These are phyloP conservation scores for Galleria mellonella DNA, from an alignment of 1,140 invertebrate genomes.

Conservation along the genomic window DNA sequence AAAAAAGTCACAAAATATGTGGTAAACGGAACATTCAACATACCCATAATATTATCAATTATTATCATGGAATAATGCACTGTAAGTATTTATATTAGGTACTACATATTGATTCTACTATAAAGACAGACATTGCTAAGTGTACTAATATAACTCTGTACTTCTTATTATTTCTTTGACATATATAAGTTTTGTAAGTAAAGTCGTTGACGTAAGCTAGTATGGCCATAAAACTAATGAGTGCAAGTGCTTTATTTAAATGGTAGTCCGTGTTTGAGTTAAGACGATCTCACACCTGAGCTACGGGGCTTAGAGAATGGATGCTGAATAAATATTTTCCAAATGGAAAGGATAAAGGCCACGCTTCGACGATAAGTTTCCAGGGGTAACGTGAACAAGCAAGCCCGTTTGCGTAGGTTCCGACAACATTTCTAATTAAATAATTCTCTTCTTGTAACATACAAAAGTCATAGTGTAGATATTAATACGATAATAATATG, in stretches of 20 bases:
- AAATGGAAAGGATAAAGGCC: constrained; percentile 56
- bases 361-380: constrained; percentile 52
- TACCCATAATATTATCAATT: no score
- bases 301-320: constrained; percentile 54
- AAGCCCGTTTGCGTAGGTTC: constrained; percentile 39
- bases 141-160: no score
- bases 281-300: constrained; percentile 52
- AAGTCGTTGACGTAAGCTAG: not conserved
- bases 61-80: no score
- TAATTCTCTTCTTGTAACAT: constrained; percentile 8
- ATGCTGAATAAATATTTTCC: constrained; percentile 66
- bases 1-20: no score
- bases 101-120: no score
- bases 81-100: no score
- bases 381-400: constrained; percentile 38
- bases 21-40: no score
- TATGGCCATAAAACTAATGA: constrained; percentile 21
- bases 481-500: not conserved
- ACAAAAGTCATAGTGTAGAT: not conserved
- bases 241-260: constrained; percentile 49
- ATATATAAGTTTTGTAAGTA: no score
- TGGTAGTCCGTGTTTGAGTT: constrained; percentile 54
- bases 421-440: constrained; percentile 37
- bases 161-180: no score
- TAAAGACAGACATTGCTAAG: no score